Percentiles rank a stretch among this genome's conserved stretches.
These are phyloP conservation scores for Ichneumon xanthorius DNA, from an alignment of 2,888 invertebrate genomes.

Conservation along the genomic window DNA sequence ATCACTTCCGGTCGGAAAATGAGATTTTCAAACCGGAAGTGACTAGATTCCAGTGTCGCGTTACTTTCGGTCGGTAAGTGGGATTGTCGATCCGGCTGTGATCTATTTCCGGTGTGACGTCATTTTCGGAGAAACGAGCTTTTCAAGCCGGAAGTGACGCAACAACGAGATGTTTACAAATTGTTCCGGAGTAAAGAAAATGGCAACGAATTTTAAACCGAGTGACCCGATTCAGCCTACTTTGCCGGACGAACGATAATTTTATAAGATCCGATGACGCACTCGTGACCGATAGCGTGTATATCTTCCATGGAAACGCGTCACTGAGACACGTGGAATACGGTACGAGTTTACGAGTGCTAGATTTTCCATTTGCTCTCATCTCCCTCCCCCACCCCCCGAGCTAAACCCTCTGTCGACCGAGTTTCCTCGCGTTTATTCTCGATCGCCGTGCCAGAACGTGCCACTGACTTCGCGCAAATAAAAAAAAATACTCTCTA, in stretches of 20 bases:
- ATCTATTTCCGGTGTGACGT: too few species aligned
- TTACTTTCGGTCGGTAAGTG: too few species aligned
- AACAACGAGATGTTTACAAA: too few species aligned
- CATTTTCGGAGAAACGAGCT: too few species aligned
- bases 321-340: conserved; percentile 21
- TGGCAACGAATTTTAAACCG: too few species aligned
- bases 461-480: conserved; percentile 35
- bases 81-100: too few species aligned
- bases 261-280: conserved; percentile 20
- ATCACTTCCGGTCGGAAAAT: too few species aligned
- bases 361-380: conserved; percentile 31
- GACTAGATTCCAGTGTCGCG: too few species aligned
- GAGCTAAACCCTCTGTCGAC: conserved; percentile 5
- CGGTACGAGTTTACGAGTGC: conserved; percentile 2
- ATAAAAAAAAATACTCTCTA: neutral
- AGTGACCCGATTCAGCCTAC: too few species aligned
- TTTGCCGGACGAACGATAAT: neutral
- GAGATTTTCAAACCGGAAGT: too few species aligned
- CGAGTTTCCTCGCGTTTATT: conserved; percentile 54
- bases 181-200: too few species aligned
- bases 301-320: neutral
- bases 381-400: conserved; percentile 11
- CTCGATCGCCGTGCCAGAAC: conserved; percentile 39
- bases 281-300: neutral
- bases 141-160: too few species aligned